Base-by-base conservation (phyloP, 2,113 vertebrate genomes). In the Dipodomys merriami region DNA sequence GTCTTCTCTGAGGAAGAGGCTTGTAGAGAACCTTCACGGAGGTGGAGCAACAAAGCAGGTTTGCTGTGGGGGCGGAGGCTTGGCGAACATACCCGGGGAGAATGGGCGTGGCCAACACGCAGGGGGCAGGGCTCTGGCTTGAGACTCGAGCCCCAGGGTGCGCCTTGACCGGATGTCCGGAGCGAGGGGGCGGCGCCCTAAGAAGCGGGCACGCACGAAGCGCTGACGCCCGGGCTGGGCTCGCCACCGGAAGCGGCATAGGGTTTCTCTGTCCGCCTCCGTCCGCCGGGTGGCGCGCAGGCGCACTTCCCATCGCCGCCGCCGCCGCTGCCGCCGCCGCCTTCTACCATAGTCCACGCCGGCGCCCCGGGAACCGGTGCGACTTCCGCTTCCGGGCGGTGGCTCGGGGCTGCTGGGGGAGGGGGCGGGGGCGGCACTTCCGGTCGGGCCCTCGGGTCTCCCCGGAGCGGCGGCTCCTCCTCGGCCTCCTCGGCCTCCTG, bases 391-490 rank as follows among this genome's bases (percentile, higher is more conserved):
- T 96, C 96, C 89, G 96, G 92, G 90, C 90, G 71, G 95, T 81
- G 96, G 95, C 62, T 77, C 95, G 93, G 96, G 89, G 96, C 96
- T 80, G 91, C 86, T 69, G 79, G 85, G 94, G 96, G 79, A 87
- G 91, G 96, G 95, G 91, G 68, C 67, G 93, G 95, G 91, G 93
- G 97, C 82, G 90, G 92, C 95, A 96, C 96, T 97, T 97, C 97
- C 97, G 95, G 96, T 73, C 91, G 95, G 96, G 97, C 92, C 92
- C 95, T 97, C 95, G 96, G 97, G 97, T 97, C 95, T 97, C 96
- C 96, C 97, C 95, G 68, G 95, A 94, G 94, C 95, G 57, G 97
- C 97, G 96, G 97, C 93, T 78, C 86, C 91, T 96, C 80, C 95
- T 97, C 96, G 93, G 88, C 94, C 93, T 93, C 68, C 93, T 95